Base-by-base conservation (phyloP, 2,113 vertebrate genomes). In the Lophochroa leadbeateri region DNA sequence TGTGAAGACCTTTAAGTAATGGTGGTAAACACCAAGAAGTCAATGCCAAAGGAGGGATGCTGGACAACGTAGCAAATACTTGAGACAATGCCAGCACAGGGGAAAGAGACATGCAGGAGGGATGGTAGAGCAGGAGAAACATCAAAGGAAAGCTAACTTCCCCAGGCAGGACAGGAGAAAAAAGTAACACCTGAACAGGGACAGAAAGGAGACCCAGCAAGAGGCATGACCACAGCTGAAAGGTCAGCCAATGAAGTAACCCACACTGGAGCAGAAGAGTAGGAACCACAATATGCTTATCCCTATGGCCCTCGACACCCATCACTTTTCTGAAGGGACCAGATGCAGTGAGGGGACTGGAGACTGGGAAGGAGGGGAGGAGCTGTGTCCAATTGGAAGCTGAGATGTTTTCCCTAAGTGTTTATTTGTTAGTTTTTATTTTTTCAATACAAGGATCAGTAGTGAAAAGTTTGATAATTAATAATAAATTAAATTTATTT, bases 281-380 rank as follows among this genome's bases (percentile, higher is more conserved):
- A 46, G 61, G 69, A 81, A 50, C 20, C 33, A 58, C 9, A 31
- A 33, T 0, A 1, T 2, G 13, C 16, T 44, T 55, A 43, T 1
- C 2, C 10, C 11, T 15, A 49, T 21, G 23, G 69, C 35, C 41
- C 43, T 35, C 0, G 0, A 13, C 2, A 14, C 27, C 21, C 1
- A 1, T 18, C 1, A 0, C 4, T n/a, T 79, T 41, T 23, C 25
- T 1, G 1, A 79, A 74, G 13, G 27, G 23, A 61, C 15, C 4
- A 13, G 61, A 23, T 11, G 67, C 39, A 79, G 20, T 3, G 2
- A 70, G 39, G 17, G 5, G 5, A 17, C 39, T 13, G 24, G 20
- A 41, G 29, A 53, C 3, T 0, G 1, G 31, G 44, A 72, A 65
- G 7, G 33, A 14, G 2, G 18, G 11, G 13, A 60, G 33, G 33